Conservation (phyloP, 2,797 vertebrate species). For the Enteromius argenteus region DNA sequence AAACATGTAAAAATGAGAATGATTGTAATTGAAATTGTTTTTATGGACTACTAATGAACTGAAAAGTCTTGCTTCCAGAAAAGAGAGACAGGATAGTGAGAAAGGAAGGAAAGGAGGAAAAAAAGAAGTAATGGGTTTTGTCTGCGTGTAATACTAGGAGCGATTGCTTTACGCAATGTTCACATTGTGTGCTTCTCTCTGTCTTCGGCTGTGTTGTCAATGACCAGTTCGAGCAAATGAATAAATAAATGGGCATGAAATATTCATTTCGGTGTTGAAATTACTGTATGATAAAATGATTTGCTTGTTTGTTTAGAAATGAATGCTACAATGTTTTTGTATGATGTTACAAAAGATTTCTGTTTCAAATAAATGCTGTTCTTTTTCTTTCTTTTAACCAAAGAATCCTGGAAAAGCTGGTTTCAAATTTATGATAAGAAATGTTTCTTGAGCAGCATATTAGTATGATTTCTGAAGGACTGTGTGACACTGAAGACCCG, state of each 20-base stretch:
- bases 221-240: conserved; percentile 15
- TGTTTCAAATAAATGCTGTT: neutral
- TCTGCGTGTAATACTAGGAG: conserved; percentile 29
- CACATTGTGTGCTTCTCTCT: conserved; percentile 17
- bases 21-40: conserved; percentile 54
- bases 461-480: neutral
- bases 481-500: neutral
- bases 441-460: neutral
- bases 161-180: conserved; percentile 28
- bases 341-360: neutral
- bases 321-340: neutral
- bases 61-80: conserved; percentile 44
- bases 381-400: neutral
- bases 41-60: conserved; percentile 48
- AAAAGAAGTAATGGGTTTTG: conserved; percentile 28
- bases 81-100: neutral
- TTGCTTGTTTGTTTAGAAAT: neutral
- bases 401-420: neutral
- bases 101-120: conserved; percentile 7
- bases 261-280: neutral
- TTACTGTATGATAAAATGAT: neutral
- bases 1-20: conserved; percentile 47
- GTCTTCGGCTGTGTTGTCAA: neutral
- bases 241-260: neutral
- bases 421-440: neutral